phyloP scores from a whole-genome alignment of 2,113 vertebrate species.

The Meleagris gallopavo region DNA sequence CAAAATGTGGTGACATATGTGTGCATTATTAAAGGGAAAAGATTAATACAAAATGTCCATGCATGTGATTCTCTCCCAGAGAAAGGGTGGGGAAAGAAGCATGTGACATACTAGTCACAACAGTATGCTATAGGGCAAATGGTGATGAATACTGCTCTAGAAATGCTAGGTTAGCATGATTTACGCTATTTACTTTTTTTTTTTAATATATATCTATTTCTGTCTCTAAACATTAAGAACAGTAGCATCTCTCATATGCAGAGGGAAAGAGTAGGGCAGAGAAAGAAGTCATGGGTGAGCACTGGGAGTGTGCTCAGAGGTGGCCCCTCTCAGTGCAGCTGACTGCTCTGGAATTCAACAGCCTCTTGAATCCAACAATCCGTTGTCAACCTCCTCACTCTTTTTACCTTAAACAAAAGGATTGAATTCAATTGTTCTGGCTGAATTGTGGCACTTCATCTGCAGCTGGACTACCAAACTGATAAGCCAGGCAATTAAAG shows the following conservation, averaged over 20 bases:
- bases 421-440: background rate
- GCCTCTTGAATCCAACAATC: background rate
- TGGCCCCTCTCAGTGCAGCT: background rate
- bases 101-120: slow-evolving; percentile 33
- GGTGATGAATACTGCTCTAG: background rate
- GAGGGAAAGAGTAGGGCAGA: background rate
- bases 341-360: background rate
- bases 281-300: background rate
- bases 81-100: background rate
- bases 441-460: background rate
- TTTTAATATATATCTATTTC: background rate
- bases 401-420: background rate
- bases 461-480: background rate
- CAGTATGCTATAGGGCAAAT: background rate
- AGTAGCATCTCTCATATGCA: background rate
- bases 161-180: background rate
- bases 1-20: background rate
- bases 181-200: background rate
- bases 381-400: background rate
- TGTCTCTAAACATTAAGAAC: background rate
- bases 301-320: background rate
- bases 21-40: background rate
- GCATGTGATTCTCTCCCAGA: background rate
- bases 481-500: background rate
- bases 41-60: background rate